Percentiles rank a stretch among this genome's conserved stretches.
phyloP scores from a whole-genome alignment of 2,113 vertebrate species.

The Terrapene triunguis region DNA sequence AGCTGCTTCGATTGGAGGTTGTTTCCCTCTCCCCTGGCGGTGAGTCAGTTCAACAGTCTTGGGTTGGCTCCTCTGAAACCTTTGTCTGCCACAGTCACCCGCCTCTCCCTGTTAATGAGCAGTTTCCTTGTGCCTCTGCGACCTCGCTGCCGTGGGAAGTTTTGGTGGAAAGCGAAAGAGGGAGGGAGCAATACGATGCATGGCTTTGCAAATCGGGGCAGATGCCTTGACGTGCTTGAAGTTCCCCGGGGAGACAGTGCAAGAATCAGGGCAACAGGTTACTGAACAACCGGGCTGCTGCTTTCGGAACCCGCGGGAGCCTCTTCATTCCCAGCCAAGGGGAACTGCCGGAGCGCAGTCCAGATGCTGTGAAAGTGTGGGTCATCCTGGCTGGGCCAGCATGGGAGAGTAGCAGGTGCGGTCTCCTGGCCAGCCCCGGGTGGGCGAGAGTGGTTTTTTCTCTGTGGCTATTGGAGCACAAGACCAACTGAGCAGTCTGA shows the following conservation, averaged over 20 bases:
- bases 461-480: accelerated
- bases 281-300: accelerated
- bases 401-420: not conserved
- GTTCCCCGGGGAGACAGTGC: accelerated
- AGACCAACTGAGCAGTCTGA: not conserved
- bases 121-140: not conserved
- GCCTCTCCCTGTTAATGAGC: not conserved
- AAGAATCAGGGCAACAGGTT: not conserved
- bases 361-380: accelerated
- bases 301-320: accelerated
- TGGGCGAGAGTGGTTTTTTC: not conserved
- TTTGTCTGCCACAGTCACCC: not conserved
- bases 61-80: not conserved
- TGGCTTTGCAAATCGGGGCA: not conserved
- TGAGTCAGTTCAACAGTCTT: not conserved
- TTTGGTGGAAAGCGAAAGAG: not conserved
- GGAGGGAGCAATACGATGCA: not conserved
- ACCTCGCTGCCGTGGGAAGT: not conserved
- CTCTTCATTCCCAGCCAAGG: not conserved
- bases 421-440: not conserved
- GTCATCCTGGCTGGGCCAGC: not conserved
- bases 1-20: not conserved
- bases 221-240: accelerated
- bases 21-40: not conserved
- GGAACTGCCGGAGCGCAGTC: not conserved